Base-by-base conservation (phyloP, 2,888 invertebrate genomes). In the Pecten maximus region DNA sequence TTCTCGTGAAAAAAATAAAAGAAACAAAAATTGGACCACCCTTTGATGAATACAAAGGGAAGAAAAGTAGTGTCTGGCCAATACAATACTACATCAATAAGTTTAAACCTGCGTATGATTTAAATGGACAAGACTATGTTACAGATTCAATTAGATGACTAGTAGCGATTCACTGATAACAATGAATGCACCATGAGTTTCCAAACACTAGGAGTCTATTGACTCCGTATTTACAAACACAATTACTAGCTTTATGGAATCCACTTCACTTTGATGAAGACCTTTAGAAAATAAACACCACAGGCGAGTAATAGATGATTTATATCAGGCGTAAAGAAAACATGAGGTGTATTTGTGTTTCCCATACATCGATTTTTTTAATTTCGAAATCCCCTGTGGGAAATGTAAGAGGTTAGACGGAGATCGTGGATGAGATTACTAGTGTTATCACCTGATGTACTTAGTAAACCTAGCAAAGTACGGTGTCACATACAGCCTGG, bases 271-370 rank as follows among this genome's bases (percentile, higher is more conserved):
- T 74, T 74, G 74, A 74, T 74, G 74, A 74, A 74, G 28, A 35
- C 28, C 35, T 74, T 74, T 35, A 28, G 74, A 74, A 28, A 8
- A 35, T 8, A 74, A 35, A 74, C 74, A 74, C 74, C 2, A 35
- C 35, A 35, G 74, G 74, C 54, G 74, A 74, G 35, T 35, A 74
- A 74, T 74, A 35, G 0, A 4, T 74, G 74, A 74, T 74, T 35
- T 8, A 74, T 74, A 74, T 74, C 74, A 74, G 74, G 54, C 15
- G 35, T 12, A 74, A 74, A 74, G 74, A 74, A 74, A 74, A 74
- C 74, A 74, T 74, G 74, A n/a, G 35, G 74, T 35, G 74, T 74
- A 74, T 74, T 74, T 74, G 74, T 74, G 74, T 74, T 74, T 74
- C 74, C 35, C 28, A 74, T 74, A 74, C 28, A 2, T 74, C n/a